Base-by-base conservation (phyloP, 2,113 vertebrate genomes). In the Neomonachus schauinslandi region DNA sequence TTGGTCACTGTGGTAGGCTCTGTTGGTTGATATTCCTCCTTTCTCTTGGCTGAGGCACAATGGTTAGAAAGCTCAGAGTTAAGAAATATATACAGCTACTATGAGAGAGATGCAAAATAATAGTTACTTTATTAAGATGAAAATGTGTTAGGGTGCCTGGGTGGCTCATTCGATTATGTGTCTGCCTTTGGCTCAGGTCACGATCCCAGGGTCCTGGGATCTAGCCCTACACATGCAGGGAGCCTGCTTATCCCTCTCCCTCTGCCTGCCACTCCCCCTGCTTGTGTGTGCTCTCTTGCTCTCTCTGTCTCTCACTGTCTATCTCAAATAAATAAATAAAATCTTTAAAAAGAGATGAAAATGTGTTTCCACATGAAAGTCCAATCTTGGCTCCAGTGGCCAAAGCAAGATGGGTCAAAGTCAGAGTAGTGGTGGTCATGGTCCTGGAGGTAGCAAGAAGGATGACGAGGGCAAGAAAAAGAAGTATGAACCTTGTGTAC, bases 391-490 rank as follows among this genome's bases (percentile, higher is more conserved):
- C 63, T 33, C 36, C 36, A 24, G 39, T 1, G 31, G 31, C 28
- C 3, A 4, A 12, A 61, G 72, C 71, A 4, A 14, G 19, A 26
- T 99, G 99, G 99, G 99, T 98, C 99, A 99, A 98, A 99, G 99
- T 81, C 99, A 99, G 97, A n/a, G 65, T 69, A 99, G 99, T 53
- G 99, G 99, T 31, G 99, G 99, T n/a, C 99, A 99, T 4, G 99
- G 99, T 36, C 99, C 99, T 22, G 99, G 99, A 14, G 99, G 99
- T 46, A 99, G 99, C 77, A 99, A 99, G 98, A 99, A 99, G 97
- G 99, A 99, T 95, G 99, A 99, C 96, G 97, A 99, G 99, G 99
- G 99, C 98, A 99, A 99, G 98, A 99, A 99, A 96, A 99, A 99
- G 98, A 99, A 99, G 97, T 99, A 99, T 3, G 99, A 99, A 94